Evolutionary conservation across 2,113 vertebrate genomes (phyloP), one percentile per base, ranked within the genome.

Genomic region (Eurystomus gularis): DNA sequence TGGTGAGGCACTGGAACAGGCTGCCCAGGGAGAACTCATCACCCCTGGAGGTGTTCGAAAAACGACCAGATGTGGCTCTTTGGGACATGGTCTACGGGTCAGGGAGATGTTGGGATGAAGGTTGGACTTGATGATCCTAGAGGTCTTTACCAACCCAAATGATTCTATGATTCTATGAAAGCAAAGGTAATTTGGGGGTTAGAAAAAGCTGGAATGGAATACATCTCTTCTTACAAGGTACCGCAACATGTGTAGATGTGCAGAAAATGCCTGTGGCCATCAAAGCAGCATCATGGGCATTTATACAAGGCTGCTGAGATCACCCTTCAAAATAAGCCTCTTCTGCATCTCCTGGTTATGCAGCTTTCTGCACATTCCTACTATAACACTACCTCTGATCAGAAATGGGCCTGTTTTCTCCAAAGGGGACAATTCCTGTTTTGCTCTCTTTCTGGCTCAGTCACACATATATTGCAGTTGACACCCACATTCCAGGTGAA

Each of bases 381-480:
- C 48, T 58, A 29, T 16, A 75, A 28, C 24, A 31, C 16, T 13
- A 61, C 14, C 35, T 60, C 35, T 44, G 48, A 11, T 46, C 8
- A 48, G 72, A 76, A 73, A 8, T 0, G 7, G 19, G 6, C 15
- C 29, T 17, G 5, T 40, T 57, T 33, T 26, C 8, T 12, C 28
- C 35, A 31, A 33, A 44, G 13, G 21, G 70, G 39, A 11, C 21
- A 76, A 31, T 6, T 57, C 33, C 29, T 14, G 3, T 9, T 46
- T 39, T 13, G 12, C 10, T 85, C 29, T 64, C 26, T n/a, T 61
- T 44, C 66, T 60, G n/a, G 3, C 26, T 81, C 88, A 40, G 40
- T 7, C 52, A n/a, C 29, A 3, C 4, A 1, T 11, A 11, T 1
- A 20, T 26, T 23, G 14, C 24, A 3, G 4, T 3, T 65, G 40